phyloP scores from a whole-genome alignment of 1,140 invertebrate species.

The Pomacea maculata region DNA sequence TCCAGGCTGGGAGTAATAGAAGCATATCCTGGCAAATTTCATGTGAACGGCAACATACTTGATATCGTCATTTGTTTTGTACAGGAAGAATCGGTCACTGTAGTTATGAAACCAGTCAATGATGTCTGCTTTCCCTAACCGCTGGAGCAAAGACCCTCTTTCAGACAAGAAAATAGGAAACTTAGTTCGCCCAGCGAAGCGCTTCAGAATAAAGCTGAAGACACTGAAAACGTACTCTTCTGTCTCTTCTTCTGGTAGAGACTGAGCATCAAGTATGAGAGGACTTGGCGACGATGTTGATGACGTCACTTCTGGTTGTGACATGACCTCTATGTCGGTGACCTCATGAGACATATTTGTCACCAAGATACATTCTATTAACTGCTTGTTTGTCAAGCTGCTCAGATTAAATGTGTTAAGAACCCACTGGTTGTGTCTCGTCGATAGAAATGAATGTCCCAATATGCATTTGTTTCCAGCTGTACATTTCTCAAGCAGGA shows the following conservation, averaged over 20 bases:
- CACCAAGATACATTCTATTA: too few relatives aligned
- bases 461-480: not conserved
- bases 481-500: not conserved
- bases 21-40: not conserved
- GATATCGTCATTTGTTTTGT: not conserved
- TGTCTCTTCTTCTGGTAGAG: too few relatives aligned
- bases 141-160: not conserved
- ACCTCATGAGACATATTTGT: too few relatives aligned
- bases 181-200: not conserved
- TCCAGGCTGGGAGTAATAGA: not conserved
- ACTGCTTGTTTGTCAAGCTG: not conserved
- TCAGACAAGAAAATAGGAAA: not conserved
- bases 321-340: too few relatives aligned
- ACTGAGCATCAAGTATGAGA: too few relatives aligned
- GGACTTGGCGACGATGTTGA: too few relatives aligned
- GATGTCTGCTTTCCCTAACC: not conserved
- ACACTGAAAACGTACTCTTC: not conserved
- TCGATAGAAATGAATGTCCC: not conserved
- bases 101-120: not conserved
- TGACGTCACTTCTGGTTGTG: too few relatives aligned
- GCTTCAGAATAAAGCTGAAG: not conserved
- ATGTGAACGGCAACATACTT: not conserved
- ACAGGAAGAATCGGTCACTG: not conserved
- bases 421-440: slow-evolving; percentile 8
- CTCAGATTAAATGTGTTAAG: slow-evolving; percentile 2